A percentile compares a stretch with the other conserved stretches of the same genome.
Evolutionary conservation across 2,888 invertebrate species (phyloP).

Genomic region (Cecidostiba fungosa): DNA sequence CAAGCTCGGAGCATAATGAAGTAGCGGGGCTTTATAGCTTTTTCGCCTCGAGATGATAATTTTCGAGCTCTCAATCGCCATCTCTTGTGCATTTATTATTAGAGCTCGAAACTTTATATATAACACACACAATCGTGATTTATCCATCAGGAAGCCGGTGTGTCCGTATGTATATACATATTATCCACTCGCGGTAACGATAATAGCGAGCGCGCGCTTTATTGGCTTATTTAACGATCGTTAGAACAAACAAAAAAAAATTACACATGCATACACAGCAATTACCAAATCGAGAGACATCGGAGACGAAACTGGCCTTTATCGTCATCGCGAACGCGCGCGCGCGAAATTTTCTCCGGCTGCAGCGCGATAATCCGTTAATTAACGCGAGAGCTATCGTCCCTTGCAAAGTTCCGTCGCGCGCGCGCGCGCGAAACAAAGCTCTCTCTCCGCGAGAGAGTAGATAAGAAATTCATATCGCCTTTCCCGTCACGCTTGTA

Average conservation of each 20-base stretch:
- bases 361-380: conserved; percentile 58
- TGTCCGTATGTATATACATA: background rate
- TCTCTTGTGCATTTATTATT: background rate
- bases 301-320: background rate
- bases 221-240: conserved; percentile 1
- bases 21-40: conserved; percentile 53
- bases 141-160: background rate
- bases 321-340: background rate
- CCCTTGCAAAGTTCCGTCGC: conserved; percentile 58
- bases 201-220: background rate
- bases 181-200: background rate
- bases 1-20: conserved; percentile 47
- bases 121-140: background rate
- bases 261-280: background rate
- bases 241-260: background rate
- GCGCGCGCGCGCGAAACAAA: conserved; percentile 50
- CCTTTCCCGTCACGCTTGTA: conserved; percentile 60
- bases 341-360: conserved; percentile 16
- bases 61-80: conserved; percentile 40
- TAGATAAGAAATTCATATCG: conserved; percentile 63
- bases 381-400: conserved; percentile 52
- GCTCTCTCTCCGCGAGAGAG: conserved; percentile 18
- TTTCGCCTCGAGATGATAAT: conserved; percentile 45
- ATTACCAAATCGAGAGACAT: background rate
- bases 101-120: background rate